Conservation (phyloP, 2,113 vertebrate genomes). For the Gallinago undulata region DNA sequence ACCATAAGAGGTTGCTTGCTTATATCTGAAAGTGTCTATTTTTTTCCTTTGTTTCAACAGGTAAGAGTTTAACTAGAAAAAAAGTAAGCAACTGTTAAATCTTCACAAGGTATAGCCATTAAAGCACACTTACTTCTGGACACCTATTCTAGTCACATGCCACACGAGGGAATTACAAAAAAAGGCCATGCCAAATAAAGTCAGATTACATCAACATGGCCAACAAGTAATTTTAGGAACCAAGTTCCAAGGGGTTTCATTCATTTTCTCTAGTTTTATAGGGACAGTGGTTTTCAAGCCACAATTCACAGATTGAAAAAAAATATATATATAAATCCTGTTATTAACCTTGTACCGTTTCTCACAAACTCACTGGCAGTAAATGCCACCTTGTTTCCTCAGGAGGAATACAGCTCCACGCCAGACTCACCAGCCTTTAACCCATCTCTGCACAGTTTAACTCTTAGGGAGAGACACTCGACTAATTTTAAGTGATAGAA, state of each 20-base stretch:
- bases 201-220: neutral
- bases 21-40: neutral
- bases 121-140: neutral
- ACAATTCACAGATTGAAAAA: neutral
- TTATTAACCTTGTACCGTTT: neutral
- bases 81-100: neutral
- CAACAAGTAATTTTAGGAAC: neutral
- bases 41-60: neutral
- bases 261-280: neutral
- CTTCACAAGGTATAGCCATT: neutral
- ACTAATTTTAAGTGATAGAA: neutral
- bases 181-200: neutral
- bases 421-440: neutral
- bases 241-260: neutral
- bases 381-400: neutral
- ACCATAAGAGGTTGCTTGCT: neutral
- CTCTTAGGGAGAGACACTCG: too few relatives aligned
- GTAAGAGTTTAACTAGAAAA: neutral
- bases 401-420: neutral
- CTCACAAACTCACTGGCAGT: accelerated
- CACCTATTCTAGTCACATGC: neutral
- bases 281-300: accelerated
- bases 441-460: accelerated
- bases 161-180: neutral
- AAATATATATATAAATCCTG: neutral